Evolutionary conservation across 2,888 invertebrate species (phyloP).

Genomic region (Xylota segnis): DNA sequence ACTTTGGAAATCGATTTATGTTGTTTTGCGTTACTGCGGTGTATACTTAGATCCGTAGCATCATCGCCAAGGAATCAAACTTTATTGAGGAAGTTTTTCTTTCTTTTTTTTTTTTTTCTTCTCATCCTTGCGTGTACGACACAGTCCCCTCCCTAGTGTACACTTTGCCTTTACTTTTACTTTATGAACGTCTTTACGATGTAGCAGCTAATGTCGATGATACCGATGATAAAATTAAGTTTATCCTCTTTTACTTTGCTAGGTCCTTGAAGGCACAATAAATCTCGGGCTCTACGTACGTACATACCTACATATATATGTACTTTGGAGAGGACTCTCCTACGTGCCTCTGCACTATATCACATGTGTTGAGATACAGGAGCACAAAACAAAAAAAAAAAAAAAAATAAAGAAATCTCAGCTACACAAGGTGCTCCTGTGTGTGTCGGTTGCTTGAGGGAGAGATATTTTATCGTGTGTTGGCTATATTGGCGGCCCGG

Average conservation of each 20-base stretch:
- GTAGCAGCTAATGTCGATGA: slow-evolving; percentile 72
- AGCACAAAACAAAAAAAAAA: slow-evolving; percentile 18
- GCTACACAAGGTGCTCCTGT: slow-evolving; percentile 32
- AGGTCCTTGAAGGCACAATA: slow-evolving; percentile 71
- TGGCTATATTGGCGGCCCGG: slow-evolving; percentile 27
- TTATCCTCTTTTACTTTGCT: slow-evolving; percentile 62
- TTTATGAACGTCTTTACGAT: slow-evolving; percentile 73
- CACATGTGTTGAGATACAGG: slow-evolving; percentile 32
- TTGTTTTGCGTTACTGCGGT: slow-evolving; percentile 31
- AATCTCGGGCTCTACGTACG: slow-evolving; percentile 44
- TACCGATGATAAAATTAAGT: slow-evolving; percentile 74
- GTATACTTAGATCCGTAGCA: slow-evolving; percentile 3
- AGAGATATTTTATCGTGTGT: slow-evolving; percentile 26
- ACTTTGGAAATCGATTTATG: slow-evolving; percentile 51
- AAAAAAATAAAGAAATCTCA: slow-evolving; percentile 52
- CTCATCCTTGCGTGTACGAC: slow-evolving; percentile 10
- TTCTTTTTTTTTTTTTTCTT: slow-evolving; percentile 2
- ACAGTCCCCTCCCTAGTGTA: not conserved
- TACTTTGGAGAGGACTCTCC: slow-evolving; percentile 2
- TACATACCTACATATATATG: too few relatives aligned
- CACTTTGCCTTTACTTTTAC: slow-evolving; percentile 51
- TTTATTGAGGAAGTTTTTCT: slow-evolving; percentile 49
- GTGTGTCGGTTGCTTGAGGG: not conserved
- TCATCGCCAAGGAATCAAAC: slow-evolving; percentile 39
- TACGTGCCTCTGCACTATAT: slow-evolving; percentile 14